Evolutionary conservation across 2,113 vertebrate genomes (phyloP).

Genomic region (Empidonax alnorum): DNA sequence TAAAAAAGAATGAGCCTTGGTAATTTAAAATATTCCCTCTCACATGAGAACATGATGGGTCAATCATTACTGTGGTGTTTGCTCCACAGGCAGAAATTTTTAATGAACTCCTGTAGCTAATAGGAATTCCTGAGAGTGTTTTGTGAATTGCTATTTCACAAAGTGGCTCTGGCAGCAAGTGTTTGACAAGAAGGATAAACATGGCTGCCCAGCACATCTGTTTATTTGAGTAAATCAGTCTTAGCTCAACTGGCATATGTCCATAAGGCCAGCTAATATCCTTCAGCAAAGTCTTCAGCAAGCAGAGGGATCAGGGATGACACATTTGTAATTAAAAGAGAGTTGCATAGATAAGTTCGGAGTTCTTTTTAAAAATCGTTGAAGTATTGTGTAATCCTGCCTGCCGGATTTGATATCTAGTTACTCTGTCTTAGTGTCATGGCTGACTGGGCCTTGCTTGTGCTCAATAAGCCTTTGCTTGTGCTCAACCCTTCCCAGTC

Average conservation of each 20-base stretch:
- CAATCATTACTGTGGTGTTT: conserved; percentile 58
- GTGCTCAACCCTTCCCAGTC: not conserved
- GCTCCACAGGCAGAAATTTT: conserved; percentile 55
- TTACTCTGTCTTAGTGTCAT: not conserved
- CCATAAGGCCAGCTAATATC: conserved; percentile 39
- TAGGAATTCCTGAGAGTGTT: conserved; percentile 63
- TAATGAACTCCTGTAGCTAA: conserved; percentile 65
- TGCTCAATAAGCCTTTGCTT: not conserved
- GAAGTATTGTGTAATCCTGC: not conserved
- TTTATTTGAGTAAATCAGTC: conserved; percentile 54
- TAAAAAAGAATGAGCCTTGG: not conserved
- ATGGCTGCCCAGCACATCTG: conserved; percentile 59
- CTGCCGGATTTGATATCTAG: not conserved
- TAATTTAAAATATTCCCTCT: conserved; percentile 46
- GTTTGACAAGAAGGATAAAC: conserved; percentile 67
- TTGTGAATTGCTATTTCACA: conserved; percentile 56
- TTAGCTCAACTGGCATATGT: conserved; percentile 47
- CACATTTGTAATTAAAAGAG: conserved; percentile 23
- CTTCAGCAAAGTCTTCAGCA: conserved; percentile 38
- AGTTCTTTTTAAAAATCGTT: not conserved
- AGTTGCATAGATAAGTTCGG: not conserved
- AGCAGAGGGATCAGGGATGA: conserved; percentile 24
- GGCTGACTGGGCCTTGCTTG: not conserved
- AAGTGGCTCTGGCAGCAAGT: conserved; percentile 55
- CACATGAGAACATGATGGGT: conserved; percentile 47